phyloP scores from a whole-genome alignment of 1,140 invertebrate species.

The Cardiocondyla obscurior region DNA sequence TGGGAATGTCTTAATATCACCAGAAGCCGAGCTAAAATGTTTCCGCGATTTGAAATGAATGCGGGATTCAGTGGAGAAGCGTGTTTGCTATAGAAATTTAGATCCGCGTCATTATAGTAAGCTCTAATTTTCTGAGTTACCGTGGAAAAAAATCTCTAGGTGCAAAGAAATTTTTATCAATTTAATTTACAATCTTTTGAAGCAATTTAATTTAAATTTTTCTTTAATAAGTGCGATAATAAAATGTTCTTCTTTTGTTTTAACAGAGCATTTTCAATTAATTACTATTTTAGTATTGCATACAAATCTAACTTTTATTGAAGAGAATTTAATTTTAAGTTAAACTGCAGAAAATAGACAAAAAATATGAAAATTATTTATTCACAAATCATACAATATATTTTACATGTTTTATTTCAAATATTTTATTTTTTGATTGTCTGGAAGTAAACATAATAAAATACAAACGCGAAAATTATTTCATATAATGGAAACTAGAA shows the following conservation, averaged over 20 bases:
- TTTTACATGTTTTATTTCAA: neutral
- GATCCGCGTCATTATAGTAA: neutral
- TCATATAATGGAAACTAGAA: neutral
- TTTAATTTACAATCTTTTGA: neutral
- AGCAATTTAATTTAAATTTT: neutral
- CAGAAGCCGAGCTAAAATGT: conserved; percentile 14
- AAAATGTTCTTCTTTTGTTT: neutral
- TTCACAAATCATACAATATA: too few relatives aligned
- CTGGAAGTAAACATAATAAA: neutral
- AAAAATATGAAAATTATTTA: neutral
- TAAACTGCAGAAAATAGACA: neutral
- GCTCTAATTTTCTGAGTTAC: neutral
- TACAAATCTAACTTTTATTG: neutral
- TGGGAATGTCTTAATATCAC: conserved; percentile 40
- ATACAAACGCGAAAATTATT: conserved; percentile 1
- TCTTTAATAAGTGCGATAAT: neutral
- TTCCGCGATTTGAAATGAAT: neutral
- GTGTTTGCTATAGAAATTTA: neutral
- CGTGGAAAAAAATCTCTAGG: neutral
- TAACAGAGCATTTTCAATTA: neutral
- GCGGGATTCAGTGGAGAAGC: neutral
- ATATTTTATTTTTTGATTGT: neutral
- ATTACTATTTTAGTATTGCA: neutral
- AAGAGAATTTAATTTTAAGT: neutral
- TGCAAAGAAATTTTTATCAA: neutral